Conservation (phyloP, 2,888 invertebrate genomes). For the Belgica antarctica region DNA sequence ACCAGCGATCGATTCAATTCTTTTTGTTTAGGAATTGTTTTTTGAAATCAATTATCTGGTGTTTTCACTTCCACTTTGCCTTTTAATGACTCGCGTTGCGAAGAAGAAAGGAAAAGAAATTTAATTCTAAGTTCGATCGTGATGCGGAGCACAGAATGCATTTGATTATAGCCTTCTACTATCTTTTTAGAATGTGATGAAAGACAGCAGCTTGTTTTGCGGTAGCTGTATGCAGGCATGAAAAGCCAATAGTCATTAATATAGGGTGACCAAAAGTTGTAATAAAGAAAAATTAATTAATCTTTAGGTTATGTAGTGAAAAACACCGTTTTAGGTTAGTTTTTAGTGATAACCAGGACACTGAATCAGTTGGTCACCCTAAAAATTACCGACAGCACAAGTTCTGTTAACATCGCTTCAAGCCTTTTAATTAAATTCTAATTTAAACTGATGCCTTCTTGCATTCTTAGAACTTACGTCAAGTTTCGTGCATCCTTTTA, state of each 20-base stretch:
- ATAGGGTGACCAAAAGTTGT: no score
- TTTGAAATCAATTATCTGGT: background rate
- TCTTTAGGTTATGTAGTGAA: no score
- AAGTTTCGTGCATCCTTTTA: conserved; percentile 77
- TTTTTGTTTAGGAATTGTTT: conserved; percentile 8
- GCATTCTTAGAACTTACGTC: conserved; percentile 61
- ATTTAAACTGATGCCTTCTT: no score
- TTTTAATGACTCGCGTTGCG: background rate
- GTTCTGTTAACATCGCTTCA: no score
- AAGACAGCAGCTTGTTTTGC: background rate
- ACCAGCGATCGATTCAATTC: background rate
- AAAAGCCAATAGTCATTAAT: background rate
- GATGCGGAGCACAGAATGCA: background rate
- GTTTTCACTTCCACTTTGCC: background rate
- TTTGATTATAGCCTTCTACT: background rate
- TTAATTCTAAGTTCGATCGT: no score
- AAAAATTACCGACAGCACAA: no score
- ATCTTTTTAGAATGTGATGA: background rate
- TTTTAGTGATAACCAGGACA: no score
- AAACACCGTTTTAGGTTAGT: no score
- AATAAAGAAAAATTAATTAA: no score
- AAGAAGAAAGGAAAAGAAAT: no score
- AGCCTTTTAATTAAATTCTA: no score
- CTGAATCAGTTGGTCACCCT: no score
- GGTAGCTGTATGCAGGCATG: background rate